These are phyloP conservation scores for Syngnathus floridae DNA, from an alignment of 2,113 vertebrate genomes.

Conservation along the genomic window DNA sequence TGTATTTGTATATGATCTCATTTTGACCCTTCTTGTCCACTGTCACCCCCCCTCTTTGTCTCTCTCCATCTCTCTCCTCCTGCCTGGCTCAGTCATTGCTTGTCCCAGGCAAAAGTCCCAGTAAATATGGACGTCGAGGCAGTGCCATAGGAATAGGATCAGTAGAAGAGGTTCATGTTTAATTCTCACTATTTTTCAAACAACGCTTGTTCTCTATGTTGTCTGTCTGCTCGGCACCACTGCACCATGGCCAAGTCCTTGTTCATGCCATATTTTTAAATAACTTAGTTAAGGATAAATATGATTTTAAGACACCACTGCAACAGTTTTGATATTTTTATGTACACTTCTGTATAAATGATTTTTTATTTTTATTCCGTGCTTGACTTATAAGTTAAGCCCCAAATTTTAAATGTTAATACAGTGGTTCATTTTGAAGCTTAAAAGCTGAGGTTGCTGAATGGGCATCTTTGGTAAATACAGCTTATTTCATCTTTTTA, in stretches of 20 bases:
- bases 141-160: slow-evolving; percentile 99
- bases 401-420: not conserved
- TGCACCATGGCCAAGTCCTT: slow-evolving; percentile 21
- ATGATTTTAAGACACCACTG: not conserved
- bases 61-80: slow-evolving; percentile 27
- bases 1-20: slow-evolving; percentile 44
- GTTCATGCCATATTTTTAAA: not conserved
- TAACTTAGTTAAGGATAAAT: not conserved
- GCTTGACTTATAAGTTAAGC: not conserved
- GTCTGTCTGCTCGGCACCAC: slow-evolving; percentile 41
- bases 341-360: not conserved
- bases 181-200: slow-evolving; percentile 62
- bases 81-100: slow-evolving; percentile 86
- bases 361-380: not conserved
- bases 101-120: slow-evolving; percentile 92
- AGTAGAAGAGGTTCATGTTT: slow-evolving; percentile 93
- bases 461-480: no score
- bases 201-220: slow-evolving; percentile 27
- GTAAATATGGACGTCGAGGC: slow-evolving; percentile 96
- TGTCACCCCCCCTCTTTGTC: slow-evolving; percentile 25
- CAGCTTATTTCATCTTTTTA: no score
- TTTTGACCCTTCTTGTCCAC: slow-evolving; percentile 20
- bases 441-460: no score
- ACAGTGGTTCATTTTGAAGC: not conserved
- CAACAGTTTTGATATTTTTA: no score